A percentile compares a stretch with the other conserved stretches of the same genome.
These are phyloP conservation scores for Scolopax bukidnonensis DNA, from an alignment of 2,797 vertebrate species.

Conservation along the genomic window DNA sequence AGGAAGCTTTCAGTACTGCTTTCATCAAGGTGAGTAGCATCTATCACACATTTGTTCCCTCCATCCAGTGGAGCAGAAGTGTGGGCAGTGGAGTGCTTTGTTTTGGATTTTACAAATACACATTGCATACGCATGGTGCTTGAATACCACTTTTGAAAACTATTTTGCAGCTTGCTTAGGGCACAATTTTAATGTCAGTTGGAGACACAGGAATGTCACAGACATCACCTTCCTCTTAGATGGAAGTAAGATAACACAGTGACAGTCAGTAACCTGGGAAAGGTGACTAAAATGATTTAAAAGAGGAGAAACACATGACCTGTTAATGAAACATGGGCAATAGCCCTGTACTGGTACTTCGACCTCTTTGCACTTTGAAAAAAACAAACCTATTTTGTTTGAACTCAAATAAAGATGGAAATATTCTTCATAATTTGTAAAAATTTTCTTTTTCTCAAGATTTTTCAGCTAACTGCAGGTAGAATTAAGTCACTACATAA, in stretches of 20 bases:
- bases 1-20: neutral
- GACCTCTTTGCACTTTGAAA: neutral
- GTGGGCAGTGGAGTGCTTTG: neutral
- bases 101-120: neutral
- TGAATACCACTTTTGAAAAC: neutral
- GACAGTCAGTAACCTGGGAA: neutral
- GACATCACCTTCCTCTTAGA: neutral
- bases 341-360: neutral
- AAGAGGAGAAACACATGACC: neutral
- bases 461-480: neutral
- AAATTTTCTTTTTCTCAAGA: neutral
- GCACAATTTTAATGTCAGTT: neutral
- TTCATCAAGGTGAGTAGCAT: neutral
- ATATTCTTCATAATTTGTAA: neutral
- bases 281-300: neutral
- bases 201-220: neutral
- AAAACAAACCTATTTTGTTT: neutral
- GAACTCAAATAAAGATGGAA: neutral
- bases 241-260: neutral
- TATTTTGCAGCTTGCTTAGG: neutral
- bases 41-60: neutral
- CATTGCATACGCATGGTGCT: fast-evolving
- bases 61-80: neutral
- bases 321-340: neutral
- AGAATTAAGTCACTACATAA: neutral